Percentiles rank a stretch among this genome's conserved stretches.
Conservation (phyloP, 2,888 invertebrate genomes). For the Malacosoma neustria region DNA sequence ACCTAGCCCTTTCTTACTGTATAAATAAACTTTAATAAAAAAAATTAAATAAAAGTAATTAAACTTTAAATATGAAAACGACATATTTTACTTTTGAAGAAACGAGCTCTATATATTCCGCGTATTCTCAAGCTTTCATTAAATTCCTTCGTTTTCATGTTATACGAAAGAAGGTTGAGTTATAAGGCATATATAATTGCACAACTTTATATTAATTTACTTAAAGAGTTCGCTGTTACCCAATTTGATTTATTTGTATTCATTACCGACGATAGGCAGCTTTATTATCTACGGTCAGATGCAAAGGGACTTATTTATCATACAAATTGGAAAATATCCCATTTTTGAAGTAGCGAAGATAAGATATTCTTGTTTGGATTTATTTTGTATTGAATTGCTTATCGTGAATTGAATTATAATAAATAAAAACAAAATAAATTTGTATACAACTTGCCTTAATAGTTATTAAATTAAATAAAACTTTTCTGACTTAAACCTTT, state of each 20-base stretch:
- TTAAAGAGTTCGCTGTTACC: slow-evolving; percentile 52
- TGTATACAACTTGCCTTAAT: too few species aligned
- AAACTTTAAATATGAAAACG: slow-evolving; percentile 1
- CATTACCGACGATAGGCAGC: slow-evolving; percentile 34
- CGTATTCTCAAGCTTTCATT: slow-evolving; percentile 53
- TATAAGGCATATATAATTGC: slow-evolving; percentile 61
- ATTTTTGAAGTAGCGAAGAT: slow-evolving; percentile 1
- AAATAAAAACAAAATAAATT: too few species aligned
- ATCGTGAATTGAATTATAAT: too few species aligned
- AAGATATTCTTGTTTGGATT: too few species aligned
- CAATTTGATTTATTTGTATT: slow-evolving; percentile 60
- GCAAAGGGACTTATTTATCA: slow-evolving; percentile 18
- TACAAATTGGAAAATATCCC: slow-evolving; percentile 32
- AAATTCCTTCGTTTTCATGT: slow-evolving; percentile 66
- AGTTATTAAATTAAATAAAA: too few species aligned
- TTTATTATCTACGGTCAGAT: slow-evolving; percentile 16
- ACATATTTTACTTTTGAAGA: neutral
- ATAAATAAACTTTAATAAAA: too few species aligned
- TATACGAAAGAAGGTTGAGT: slow-evolving; percentile 61
- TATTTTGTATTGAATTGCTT: too few species aligned
- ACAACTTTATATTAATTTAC: slow-evolving; percentile 71
- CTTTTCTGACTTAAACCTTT: too few species aligned
- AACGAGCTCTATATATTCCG: slow-evolving; percentile 27
- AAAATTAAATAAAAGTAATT: neutral
- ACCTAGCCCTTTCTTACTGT: too few species aligned